A percentile compares a stretch with the other conserved stretches of the same genome.
Conservation (phyloP, 2,113 vertebrate genomes). For the Rhabdornis inornatus region DNA sequence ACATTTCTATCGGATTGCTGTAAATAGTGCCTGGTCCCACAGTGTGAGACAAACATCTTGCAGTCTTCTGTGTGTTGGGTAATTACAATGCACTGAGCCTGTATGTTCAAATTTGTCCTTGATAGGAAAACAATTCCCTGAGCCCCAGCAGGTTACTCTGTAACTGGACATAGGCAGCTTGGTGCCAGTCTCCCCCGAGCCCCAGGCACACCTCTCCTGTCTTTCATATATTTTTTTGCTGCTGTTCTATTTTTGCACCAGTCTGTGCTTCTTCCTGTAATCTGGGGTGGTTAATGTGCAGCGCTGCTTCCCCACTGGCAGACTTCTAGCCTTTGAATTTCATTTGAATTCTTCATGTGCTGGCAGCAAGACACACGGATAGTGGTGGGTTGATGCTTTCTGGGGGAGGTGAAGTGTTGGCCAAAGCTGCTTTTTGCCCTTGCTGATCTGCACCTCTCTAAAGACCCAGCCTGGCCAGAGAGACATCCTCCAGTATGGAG, state of each 20-base stretch:
- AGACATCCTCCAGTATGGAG: neutral
- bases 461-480: neutral
- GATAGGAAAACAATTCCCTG: neutral
- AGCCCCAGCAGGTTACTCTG: neutral
- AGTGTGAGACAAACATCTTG: neutral
- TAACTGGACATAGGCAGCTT: neutral
- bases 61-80: neutral
- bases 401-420: neutral
- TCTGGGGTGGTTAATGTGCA: neutral
- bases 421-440: neutral
- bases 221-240: neutral
- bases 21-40: neutral
- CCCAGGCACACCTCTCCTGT: neutral
- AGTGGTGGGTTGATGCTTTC: neutral
- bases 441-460: neutral
- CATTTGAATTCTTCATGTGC: neutral
- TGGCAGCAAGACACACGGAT: neutral
- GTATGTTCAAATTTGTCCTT: neutral
- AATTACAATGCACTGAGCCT: neutral
- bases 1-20: neutral
- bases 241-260: neutral
- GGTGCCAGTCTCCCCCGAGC: neutral
- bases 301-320: rapidly evolving
- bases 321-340: neutral
- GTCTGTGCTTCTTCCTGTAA: neutral